Percentiles rank a stretch among this genome's conserved stretches.
These are phyloP conservation scores for Eupristina koningsbergeri DNA, from an alignment of 1,140 invertebrate genomes.

Conservation along the genomic window DNA sequence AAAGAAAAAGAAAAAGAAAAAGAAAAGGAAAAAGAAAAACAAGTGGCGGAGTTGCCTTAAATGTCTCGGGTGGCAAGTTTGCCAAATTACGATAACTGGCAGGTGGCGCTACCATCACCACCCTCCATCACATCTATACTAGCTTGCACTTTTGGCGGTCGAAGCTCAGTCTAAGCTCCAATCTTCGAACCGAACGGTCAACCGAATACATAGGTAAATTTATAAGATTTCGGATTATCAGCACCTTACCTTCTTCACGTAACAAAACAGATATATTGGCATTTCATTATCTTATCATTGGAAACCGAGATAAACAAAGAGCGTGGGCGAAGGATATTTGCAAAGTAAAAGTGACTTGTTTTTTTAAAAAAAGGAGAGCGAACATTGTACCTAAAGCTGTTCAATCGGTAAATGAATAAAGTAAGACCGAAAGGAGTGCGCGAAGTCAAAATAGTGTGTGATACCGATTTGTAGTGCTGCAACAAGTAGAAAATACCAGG, in stretches of 20 bases:
- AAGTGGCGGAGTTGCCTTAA: conserved; percentile 68
- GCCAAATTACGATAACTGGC: conserved; percentile 53
- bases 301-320: not conserved
- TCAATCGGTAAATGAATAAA: conserved; percentile 9
- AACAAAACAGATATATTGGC: not conserved
- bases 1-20: conserved; percentile 35
- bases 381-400: not conserved
- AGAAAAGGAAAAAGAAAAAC: conserved; percentile 6
- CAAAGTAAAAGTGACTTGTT: conserved; percentile 30
- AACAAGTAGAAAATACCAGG: conserved; percentile 47
- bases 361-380: not conserved
- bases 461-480: conserved; percentile 32
- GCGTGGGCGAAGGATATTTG: not conserved
- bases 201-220: conserved; percentile 72
- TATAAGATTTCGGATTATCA: not conserved
- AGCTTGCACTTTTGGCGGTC: conserved; percentile 69
- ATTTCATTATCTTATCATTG: conserved; percentile 21
- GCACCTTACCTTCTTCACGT: not conserved
- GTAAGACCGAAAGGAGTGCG: conserved; percentile 8
- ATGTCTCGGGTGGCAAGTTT: conserved; percentile 63
- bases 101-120: conserved; percentile 49
- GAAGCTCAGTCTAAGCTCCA: conserved; percentile 71
- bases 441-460: conserved; percentile 20
- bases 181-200: conserved; percentile 73
- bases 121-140: conserved; percentile 65